phyloP scores from a whole-genome alignment of 2,113 vertebrate species.

The Pelecanus crispus region DNA sequence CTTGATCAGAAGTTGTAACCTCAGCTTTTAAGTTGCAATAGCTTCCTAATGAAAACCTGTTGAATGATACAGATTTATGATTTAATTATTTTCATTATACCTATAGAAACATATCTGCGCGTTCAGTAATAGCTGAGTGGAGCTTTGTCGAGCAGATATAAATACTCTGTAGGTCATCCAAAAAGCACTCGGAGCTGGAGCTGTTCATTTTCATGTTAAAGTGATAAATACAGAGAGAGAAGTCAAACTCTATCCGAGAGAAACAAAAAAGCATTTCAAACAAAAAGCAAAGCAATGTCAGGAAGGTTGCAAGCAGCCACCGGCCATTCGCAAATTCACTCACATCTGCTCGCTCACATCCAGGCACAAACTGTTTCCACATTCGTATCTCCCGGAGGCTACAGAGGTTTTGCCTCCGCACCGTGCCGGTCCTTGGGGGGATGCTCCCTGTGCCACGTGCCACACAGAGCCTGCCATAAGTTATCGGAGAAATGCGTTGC shows the following conservation, averaged over 20 bases:
- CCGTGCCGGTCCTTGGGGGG: fast-evolving
- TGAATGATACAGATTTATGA: fast-evolving
- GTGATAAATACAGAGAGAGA: neutral
- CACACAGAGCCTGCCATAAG: neutral
- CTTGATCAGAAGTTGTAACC: neutral
- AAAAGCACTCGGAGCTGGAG: neutral
- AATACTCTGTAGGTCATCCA: neutral
- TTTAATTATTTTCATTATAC: neutral
- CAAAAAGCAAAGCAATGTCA: neutral
- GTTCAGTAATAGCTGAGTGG: neutral
- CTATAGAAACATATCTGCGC: neutral
- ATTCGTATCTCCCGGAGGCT: fast-evolving
- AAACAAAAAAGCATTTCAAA: neutral
- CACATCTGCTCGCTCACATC: neutral
- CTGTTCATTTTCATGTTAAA: neutral
- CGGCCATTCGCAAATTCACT: neutral
- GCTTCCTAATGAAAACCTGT: neutral
- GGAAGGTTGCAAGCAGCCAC: neutral
- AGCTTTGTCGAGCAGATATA: neutral
- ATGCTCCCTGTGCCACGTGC: neutral
- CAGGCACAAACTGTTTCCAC: neutral
- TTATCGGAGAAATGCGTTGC: fast-evolving
- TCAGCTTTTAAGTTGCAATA: neutral
- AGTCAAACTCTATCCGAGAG: neutral
- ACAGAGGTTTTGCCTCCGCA: neutral